Evolutionary conservation across 1,140 invertebrate genomes (phyloP), one percentile per base, ranked within the genome.

Genomic region (Myzus persicae): DNA sequence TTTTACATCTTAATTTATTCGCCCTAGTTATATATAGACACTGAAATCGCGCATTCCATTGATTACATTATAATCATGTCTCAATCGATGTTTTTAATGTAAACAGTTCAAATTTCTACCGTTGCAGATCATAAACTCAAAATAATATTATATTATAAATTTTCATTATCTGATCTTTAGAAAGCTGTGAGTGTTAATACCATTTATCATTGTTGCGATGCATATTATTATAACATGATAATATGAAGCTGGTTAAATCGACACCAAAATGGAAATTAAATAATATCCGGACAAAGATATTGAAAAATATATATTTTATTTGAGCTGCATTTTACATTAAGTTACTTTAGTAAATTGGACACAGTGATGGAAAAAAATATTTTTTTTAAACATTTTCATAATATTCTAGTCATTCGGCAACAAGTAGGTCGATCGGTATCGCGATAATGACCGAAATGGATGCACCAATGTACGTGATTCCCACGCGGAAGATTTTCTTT

Each of bases 381-480:
- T n/a, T 76, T 76, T 22, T 76, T 76, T 76, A 14, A 44, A 85
- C 31, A 42, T 85, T 44, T 26, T 46, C 42, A 44, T 85, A 31
- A 85, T 85, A 26, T 85, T 42, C 8, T 85, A 85, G 84, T 85
- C 84, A 85, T 85, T 85, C 4, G 14, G 44, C 85, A 48, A 88
- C 44, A 88, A 48, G 85, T 88, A 88, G 85, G 85, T 88, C 85
- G 44, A 48, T 48, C 8, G n/a, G n/a, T 88, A 88, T 88, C 85
- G 48, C n/a, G 85, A 42, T 42, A 24, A 36, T 24, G 85, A 22
- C 46, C 84, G 24, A 88, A 88, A 48, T 48, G 20, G 44, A 48
- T 36, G 85, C 31, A 31, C 31, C 6, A 9, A 85, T 31, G 38
- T 24, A 44, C 44, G 44, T 48, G 44, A 48, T 88, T 88, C 85